Evolutionary conservation across 2,888 invertebrate genomes (phyloP), one percentile per base, ranked within the genome.

Genomic region (Rhorus exstirpatorius): DNA sequence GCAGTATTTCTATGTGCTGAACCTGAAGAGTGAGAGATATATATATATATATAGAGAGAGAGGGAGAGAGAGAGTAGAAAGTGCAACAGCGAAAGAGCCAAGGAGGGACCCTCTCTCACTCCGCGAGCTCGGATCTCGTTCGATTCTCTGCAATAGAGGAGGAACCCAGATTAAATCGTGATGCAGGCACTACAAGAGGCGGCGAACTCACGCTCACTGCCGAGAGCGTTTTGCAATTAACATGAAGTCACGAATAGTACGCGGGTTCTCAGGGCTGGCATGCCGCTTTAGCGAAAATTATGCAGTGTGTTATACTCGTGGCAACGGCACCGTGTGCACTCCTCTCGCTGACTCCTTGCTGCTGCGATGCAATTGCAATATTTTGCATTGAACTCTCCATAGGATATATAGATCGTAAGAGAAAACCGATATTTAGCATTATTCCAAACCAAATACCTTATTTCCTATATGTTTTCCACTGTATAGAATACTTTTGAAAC

Each of bases 141-240:
- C 68, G 84, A 82, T 82, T 80, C 60, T 44, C 60, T 41, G 24
- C 14, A 46, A 12, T 51, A 41, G 31, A 74, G 44, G 61, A n/a
- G 44, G 67, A 58, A 38, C 26, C 46, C 63, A 55, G 49, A 49
- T 41, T 63, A 67, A 84, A 58, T 77, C 65, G 63, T 60, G 80
- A 65, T 77, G 41, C 67, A 67, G 46, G 51, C 65, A 44, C 65
- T 61, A 46, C 49, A 51, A 53, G 60, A 58, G 31, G 41, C 60
- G 46, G 49, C 46, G 46, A 68, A 60, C 49, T 78, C 51, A 71
- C 75, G 35, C 35, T n/a, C 41, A 26, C 31, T 51, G 67, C 77
- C 51, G 55, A 53, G 68, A 79, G 71, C 74, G 75, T 76, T 84
- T 78, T 71, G 75, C 85, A 85, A 85, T 85, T 85, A 85, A 83